phyloP scores from a whole-genome alignment of 2,113 vertebrate genomes.

The Glaucomys volans region DNA sequence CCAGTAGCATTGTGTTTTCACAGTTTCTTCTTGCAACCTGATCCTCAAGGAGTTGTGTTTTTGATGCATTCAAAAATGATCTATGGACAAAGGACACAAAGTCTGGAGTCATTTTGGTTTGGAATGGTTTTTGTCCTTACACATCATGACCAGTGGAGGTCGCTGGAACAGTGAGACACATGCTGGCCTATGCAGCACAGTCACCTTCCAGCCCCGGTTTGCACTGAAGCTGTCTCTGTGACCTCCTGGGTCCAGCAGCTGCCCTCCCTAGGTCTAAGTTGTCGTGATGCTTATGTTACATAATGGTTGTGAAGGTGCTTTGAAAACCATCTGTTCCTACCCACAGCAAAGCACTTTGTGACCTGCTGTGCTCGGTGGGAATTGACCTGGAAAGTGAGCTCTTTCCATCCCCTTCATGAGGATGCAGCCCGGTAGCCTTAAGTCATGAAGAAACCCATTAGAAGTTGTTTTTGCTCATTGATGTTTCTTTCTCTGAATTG shows the following conservation, averaged over 20 bases:
- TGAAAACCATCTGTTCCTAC: background rate
- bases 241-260: background rate
- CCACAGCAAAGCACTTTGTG: background rate
- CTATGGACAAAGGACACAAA: background rate
- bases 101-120: background rate
- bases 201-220: background rate
- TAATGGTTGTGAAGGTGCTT: background rate
- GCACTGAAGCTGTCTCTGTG: background rate
- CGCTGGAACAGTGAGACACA: background rate
- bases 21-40: background rate
- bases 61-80: background rate
- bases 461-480: background rate
- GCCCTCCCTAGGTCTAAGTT: background rate
- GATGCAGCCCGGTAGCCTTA: no score
- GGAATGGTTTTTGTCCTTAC: background rate
- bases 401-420: background rate
- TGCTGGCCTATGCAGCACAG: no score
- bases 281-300: background rate
- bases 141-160: background rate
- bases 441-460: background rate
- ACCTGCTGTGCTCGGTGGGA: background rate
- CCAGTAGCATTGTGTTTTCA: background rate
- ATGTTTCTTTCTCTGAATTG: background rate
- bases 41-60: background rate
- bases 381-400: background rate